Evolutionary conservation across 2,113 vertebrate species (phyloP).

Genomic region (Gasterosteus aculeatus): DNA sequence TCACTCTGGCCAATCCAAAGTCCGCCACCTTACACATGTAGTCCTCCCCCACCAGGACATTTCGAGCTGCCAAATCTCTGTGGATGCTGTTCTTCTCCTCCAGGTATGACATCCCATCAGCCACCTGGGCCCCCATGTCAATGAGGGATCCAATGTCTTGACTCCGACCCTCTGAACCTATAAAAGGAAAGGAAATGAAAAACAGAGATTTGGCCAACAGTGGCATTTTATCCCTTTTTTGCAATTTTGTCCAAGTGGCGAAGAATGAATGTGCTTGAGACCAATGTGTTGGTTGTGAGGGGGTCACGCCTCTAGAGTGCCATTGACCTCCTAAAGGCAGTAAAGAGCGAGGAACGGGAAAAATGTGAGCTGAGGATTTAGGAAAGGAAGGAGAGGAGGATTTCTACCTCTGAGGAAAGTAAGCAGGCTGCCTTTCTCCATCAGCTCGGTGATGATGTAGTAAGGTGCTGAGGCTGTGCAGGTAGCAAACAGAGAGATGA

Average conservation of each 20-base stretch:
- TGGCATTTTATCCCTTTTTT: neutral
- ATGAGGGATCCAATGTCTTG: constrained; percentile 68
- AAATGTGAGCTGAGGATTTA: neutral
- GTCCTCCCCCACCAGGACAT: constrained; percentile 85
- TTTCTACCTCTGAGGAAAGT: constrained; percentile 74
- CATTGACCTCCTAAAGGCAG: neutral
- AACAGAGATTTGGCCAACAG: neutral
- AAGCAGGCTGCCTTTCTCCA: constrained; percentile 85
- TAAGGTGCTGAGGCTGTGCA: constrained; percentile 77
- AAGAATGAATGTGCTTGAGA: neutral
- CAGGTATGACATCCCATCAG: constrained; percentile 87
- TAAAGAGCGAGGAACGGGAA: neutral
- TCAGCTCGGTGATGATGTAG: constrained; percentile 87
- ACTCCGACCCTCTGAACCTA: constrained; percentile 74
- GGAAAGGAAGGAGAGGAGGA: neutral
- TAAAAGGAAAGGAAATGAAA: neutral
- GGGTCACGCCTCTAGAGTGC: neutral
- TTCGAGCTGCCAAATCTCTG: constrained; percentile 87
- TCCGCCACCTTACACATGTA: constrained; percentile 88
- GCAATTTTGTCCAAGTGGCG: neutral
- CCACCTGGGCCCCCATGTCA: constrained; percentile 84
- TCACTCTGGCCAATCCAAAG: constrained; percentile 86
- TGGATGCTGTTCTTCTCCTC: constrained; percentile 86
- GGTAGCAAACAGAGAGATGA: constrained; percentile 83
- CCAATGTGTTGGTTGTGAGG: neutral